Conservation (phyloP, 92 coral and sea anemone species). For the Porites lobata region DNA sequence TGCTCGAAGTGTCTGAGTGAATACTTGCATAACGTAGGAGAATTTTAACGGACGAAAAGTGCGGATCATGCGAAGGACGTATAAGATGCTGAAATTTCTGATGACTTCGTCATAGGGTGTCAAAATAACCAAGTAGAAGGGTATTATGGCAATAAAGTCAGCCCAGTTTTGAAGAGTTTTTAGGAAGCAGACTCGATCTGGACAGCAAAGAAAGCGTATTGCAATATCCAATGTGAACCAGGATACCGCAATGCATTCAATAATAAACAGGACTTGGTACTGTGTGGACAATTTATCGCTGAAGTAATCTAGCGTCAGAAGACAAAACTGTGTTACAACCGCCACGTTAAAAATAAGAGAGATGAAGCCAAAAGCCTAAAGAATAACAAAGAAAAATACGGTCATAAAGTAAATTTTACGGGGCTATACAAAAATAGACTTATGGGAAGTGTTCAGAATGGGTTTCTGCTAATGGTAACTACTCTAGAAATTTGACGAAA, state of each 20-base stretch:
- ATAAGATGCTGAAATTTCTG: constrained; percentile 83
- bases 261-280: constrained; percentile 74
- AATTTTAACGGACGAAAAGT: constrained; percentile 95
- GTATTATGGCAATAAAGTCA: constrained; percentile 89
- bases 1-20: constrained; percentile 94
- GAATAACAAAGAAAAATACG: not conserved
- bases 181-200: constrained; percentile 73
- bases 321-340: constrained; percentile 92
- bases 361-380: constrained; percentile 88
- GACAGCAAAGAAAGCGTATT: constrained; percentile 82
- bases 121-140: constrained; percentile 84
- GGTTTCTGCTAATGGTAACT: too few species aligned
- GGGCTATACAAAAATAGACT: not conserved
- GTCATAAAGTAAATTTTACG: not conserved
- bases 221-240: constrained; percentile 95
- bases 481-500: too few species aligned
- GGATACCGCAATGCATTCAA: constrained; percentile 86
- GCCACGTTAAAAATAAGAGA: constrained; percentile 90
- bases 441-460: too few species aligned
- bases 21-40: constrained; percentile 98
- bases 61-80: constrained; percentile 93
- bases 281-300: constrained; percentile 66
- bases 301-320: constrained; percentile 84
- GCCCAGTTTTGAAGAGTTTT: constrained; percentile 94
- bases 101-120: constrained; percentile 77